Evolutionary conservation across 2,797 vertebrate genomes (phyloP), one percentile per base, ranked within the genome.

Genomic region (Danio tinwini): DNA sequence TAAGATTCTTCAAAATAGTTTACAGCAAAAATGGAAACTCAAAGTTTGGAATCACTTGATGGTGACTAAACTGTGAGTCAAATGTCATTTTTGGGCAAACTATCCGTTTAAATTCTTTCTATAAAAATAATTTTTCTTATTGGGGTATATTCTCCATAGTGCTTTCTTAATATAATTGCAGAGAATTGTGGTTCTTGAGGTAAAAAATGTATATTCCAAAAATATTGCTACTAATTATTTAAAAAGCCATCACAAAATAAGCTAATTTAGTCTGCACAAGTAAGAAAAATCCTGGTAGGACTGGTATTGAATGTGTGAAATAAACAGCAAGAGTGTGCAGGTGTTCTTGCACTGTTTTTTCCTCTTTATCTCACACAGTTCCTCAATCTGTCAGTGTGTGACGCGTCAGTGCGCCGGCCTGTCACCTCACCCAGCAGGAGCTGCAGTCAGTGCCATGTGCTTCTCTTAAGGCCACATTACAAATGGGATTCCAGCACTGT

Each of bases 381-480:
- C 56, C 61, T 61, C 64, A 64, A 61, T 70, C 80, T 75, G 72
- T 75, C 80, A 75, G 11, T 4, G 17, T 13, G 16, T 49, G 56
- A 61, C 58, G 45, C 53, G 39, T 80, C 68, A 63, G 49, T 39
- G 16, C 7, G 50, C 76, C 76, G 37, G 63, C 77, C 45, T 79
- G 80, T 73, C 67, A 80, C 73, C 49, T 75, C 53, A 47, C 70
- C 19, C 78, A 74, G 67, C 76, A 53, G 74, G 56, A 62, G 17
- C 72, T 72, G 61, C 69, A 59, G 14, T 64, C 68, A 63, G 37
- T 74, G 63, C 42, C 77, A 69, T 70, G 72, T 81, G 80, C 44
- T 42, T 80, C 77, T 61, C 69, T 75, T 55, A 76, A 44, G 56
- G 47, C 56, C 64, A 52, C 55, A 47, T 74, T 55, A 76, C 0